A percentile compares a stretch with the other conserved stretches of the same genome.
Conservation (phyloP, 2,797 vertebrate species). For the Chromis chromis region DNA sequence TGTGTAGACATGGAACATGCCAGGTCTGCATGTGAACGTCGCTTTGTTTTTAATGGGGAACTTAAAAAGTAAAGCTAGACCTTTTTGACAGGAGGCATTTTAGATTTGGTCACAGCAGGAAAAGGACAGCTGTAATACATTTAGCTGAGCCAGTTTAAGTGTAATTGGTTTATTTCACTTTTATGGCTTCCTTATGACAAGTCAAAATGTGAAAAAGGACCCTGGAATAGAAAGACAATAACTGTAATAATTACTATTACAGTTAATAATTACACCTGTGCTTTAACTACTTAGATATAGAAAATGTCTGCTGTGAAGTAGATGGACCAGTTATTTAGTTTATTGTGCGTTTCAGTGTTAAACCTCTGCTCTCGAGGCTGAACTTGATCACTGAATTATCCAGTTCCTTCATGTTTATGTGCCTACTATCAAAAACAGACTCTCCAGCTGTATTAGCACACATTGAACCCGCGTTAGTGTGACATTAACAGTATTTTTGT, state of each 20-base stretch:
- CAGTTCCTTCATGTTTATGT: not conserved
- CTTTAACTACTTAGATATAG: no score
- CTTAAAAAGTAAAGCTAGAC: not conserved
- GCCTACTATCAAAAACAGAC: slow-evolving; percentile 13
- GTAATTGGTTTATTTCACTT: not conserved
- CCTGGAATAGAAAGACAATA: no score
- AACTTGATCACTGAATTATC: not conserved
- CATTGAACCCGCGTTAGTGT: not conserved
- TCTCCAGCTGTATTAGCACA: slow-evolving; percentile 11
- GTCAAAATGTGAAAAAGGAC: no score
- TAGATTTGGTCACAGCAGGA: not conserved
- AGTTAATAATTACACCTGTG: not conserved
- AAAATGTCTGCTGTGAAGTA: not conserved
- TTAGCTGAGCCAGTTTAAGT: no score
- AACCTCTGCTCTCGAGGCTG: no score
- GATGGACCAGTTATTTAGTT: no score
- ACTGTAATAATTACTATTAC: not conserved
- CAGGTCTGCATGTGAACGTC: not conserved
- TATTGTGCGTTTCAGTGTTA: not conserved
- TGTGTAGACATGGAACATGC: not conserved
- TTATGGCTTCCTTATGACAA: not conserved
- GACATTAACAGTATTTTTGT: slow-evolving; percentile 16
- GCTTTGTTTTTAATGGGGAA: not conserved
- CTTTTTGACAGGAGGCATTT: not conserved
- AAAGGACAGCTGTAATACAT: not conserved